These are phyloP conservation scores for Melospiza melodia DNA, from an alignment of 2,113 vertebrate genomes.

Conservation along the genomic window DNA sequence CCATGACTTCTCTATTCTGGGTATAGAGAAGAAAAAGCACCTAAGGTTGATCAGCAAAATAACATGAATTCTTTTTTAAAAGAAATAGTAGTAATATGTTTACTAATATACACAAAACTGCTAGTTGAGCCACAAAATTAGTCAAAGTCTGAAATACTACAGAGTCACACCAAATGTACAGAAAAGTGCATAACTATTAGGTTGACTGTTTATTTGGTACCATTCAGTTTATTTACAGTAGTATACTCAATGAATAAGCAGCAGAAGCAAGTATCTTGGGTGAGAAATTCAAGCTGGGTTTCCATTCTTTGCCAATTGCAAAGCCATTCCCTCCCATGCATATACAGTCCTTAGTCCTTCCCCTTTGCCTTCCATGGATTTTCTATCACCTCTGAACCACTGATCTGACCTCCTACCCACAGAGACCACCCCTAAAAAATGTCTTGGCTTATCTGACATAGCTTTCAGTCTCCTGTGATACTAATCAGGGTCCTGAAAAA, in stretches of 20 bases:
- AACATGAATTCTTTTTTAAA: background rate
- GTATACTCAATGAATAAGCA: background rate
- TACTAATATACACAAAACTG: background rate
- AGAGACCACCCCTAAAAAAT: background rate
- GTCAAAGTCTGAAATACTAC: background rate
- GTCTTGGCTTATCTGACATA: background rate
- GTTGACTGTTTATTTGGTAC: background rate
- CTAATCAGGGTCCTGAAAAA: background rate
- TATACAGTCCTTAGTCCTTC: background rate
- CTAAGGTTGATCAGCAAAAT: background rate
- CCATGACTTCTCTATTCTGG: background rate
- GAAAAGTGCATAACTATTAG: background rate
- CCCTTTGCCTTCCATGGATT: background rate
- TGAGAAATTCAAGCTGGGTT: background rate
- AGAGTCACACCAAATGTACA: background rate
- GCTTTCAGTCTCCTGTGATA: background rate
- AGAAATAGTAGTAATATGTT: background rate
- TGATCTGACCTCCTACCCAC: background rate
- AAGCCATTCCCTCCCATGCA: background rate
- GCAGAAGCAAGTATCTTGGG: background rate
- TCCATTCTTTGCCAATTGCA: background rate
- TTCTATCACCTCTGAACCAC: background rate
- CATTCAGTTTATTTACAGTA: fast-evolving
- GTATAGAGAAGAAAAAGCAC: background rate
- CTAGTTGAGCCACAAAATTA: background rate